phyloP scores from a whole-genome alignment of 2,797 vertebrate species.

The Lepus townsendii region DNA sequence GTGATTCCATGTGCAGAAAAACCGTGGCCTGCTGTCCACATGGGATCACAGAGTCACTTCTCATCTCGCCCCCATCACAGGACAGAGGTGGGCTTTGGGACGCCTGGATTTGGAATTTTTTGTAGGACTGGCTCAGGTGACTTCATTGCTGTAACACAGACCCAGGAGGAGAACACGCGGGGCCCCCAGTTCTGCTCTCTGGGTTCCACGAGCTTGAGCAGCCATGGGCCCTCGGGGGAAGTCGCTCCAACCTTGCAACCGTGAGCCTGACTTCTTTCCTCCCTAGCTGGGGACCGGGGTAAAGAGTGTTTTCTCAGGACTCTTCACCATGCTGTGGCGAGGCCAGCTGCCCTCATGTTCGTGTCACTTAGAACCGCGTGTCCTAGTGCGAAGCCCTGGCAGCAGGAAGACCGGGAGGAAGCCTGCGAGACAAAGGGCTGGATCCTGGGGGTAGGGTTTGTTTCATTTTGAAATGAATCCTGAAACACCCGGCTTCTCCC shows the following conservation, averaged over 20 bases:
- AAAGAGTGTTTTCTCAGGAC: conserved; percentile 63
- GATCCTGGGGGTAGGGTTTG: not conserved
- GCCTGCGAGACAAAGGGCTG: not conserved
- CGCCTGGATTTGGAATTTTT: not conserved
- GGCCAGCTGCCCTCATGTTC: conserved; percentile 37
- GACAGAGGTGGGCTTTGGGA: not conserved
- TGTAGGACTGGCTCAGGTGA: not conserved
- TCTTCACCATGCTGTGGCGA: not conserved
- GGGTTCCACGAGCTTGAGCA: not conserved
- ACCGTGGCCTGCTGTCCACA: accelerated
- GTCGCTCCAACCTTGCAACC: conserved; percentile 36
- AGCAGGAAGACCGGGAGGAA: not conserved
- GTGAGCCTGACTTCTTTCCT: conserved; percentile 45
- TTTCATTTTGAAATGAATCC: conserved; percentile 26
- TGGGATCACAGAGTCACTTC: not conserved
- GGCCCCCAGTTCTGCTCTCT: not conserved
- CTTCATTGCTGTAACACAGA: conserved; percentile 9
- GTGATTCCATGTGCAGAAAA: not conserved
- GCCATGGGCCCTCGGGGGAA: not conserved
- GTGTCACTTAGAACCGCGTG: not conserved
- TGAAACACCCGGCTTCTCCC: not conserved
- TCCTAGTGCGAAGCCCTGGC: no score
- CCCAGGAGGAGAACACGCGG: not conserved
- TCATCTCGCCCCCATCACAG: not conserved
- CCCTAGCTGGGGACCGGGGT: not conserved